phyloP scores from a whole-genome alignment of 2,113 vertebrate species.

The Empidonax traillii region DNA sequence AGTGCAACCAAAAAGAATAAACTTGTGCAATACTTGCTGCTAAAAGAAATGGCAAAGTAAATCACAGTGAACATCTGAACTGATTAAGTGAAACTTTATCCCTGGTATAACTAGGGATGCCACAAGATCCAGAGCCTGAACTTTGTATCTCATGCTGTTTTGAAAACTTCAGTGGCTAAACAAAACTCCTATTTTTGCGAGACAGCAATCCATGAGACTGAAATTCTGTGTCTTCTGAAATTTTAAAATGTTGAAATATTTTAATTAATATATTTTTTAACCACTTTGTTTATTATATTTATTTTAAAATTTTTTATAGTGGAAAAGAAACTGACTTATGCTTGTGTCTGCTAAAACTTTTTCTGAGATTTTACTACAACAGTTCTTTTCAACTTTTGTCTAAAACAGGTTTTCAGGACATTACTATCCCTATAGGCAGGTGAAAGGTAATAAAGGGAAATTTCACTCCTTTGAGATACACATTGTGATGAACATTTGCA shows the following conservation, averaged over 20 bases:
- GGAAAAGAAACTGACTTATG: not conserved
- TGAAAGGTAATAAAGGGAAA: not conserved
- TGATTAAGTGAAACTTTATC: not conserved
- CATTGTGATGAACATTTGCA: not conserved
- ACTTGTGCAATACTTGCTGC: not conserved
- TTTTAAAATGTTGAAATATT: not conserved
- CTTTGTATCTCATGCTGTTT: not conserved
- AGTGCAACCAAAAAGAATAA: not conserved
- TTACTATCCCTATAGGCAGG: not conserved
- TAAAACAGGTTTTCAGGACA: not conserved
- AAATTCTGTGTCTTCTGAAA: not conserved
- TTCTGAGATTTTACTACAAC: not conserved
- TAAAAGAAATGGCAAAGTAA: not conserved
- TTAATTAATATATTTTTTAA: not conserved
- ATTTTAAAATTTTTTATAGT: not conserved
- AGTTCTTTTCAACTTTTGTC: not conserved
- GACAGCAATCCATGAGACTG: not conserved
- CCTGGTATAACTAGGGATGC: not conserved
- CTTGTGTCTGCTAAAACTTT: not conserved
- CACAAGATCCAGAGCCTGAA: not conserved
- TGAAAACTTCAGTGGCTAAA: not conserved
- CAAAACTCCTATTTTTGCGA: not conserved
- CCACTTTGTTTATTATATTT: not conserved
- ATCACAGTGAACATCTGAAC: not conserved
- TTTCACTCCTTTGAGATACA: not conserved